Conservation (phyloP, 2,113 vertebrate species). For the Zapornia atra region DNA sequence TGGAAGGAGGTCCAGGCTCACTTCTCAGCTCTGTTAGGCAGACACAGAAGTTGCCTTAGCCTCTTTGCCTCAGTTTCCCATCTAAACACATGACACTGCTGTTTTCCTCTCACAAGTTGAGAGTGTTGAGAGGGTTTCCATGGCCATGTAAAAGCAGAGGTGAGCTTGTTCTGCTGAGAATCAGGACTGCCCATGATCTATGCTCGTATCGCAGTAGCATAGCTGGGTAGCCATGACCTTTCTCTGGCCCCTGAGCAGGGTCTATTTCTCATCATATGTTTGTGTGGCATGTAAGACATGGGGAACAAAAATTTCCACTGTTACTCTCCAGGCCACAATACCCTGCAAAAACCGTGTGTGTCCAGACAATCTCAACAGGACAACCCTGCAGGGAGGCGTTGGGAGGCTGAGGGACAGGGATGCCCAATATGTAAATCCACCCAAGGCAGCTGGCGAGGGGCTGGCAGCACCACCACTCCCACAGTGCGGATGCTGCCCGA, state of each 20-base stretch:
- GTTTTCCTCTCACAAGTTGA: no score
- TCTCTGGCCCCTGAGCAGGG: background rate
- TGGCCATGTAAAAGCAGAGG: background rate
- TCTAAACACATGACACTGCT: background rate
- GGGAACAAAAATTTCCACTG: background rate
- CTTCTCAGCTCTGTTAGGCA: background rate
- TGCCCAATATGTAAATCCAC: background rate
- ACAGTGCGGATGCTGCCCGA: background rate
- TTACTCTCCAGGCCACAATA: background rate
- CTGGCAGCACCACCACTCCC: background rate
- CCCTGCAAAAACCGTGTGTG: background rate
- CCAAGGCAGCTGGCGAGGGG: accelerated
- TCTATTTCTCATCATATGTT: background rate
- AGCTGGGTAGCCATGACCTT: background rate
- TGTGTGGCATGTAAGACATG: background rate
- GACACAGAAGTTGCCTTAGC: background rate
- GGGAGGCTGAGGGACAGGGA: background rate
- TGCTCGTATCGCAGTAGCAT: background rate
- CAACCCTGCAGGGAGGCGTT: background rate
- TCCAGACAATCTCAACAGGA: conserved; percentile 5
- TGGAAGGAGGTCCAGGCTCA: background rate
- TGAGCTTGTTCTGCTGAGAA: background rate
- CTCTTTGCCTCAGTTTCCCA: background rate
- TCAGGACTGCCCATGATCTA: background rate
- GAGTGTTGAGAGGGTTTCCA: background rate